Conservation (phyloP, 2,113 vertebrate genomes). For the Tyto alba region DNA sequence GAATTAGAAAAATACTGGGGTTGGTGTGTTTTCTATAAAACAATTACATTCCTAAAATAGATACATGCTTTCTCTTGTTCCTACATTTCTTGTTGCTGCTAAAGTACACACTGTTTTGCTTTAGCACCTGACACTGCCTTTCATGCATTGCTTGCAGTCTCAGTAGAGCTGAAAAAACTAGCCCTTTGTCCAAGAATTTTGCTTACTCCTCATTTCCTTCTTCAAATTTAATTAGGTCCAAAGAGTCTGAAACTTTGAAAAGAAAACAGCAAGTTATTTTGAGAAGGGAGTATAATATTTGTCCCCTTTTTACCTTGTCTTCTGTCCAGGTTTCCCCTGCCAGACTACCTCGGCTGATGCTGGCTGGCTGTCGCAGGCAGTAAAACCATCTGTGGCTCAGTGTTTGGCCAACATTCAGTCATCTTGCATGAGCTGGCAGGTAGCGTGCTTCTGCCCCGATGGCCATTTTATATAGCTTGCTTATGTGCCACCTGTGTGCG, state of each 20-base stretch:
- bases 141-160: not conserved
- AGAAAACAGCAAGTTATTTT: not conserved
- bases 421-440: not conserved
- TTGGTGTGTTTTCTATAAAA: not conserved
- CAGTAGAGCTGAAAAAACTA: not conserved
- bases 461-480: not conserved
- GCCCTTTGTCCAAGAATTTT: not conserved
- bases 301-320: not conserved
- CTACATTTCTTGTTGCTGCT: not conserved
- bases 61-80: not conserved
- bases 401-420: not conserved
- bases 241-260: not conserved
- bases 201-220: not conserved
- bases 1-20: not conserved
- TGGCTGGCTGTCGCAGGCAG: not conserved
- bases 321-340: not conserved
- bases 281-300: not conserved
- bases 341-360: not conserved
- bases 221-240: conserved; percentile 18
- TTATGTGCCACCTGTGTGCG: rapidly evolving
- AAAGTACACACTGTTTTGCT: not conserved
- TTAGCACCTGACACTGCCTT: conserved; percentile 9
- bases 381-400: not conserved
- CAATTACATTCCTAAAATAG: not conserved
- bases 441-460: not conserved